phyloP scores from a whole-genome alignment of 2,888 invertebrate species.

The Drosophila meridiana region DNA sequence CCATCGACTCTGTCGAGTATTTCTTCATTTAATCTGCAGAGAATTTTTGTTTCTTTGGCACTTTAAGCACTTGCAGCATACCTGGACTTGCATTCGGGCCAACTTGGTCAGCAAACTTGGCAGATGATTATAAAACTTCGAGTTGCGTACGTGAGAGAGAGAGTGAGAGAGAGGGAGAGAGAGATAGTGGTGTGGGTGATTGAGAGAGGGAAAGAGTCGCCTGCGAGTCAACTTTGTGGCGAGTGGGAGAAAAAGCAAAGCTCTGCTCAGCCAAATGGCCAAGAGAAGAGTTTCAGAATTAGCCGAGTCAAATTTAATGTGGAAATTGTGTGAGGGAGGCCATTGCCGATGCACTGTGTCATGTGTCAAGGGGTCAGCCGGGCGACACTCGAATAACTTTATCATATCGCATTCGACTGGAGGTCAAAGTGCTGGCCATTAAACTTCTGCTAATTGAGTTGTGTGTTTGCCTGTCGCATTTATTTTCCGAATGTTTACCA shows the following conservation, averaged over 20 bases:
- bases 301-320: conserved; percentile 35
- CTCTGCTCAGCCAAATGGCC: not conserved
- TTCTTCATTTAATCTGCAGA: conserved; percentile 1
- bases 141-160: conserved; percentile 55
- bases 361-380: conserved; percentile 20
- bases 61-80: conserved; percentile 2
- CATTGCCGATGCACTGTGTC: conserved; percentile 28
- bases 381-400: conserved; percentile 20
- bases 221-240: conserved; percentile 40
- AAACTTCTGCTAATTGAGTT: conserved; percentile 54
- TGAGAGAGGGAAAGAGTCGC: not conserved
- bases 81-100: conserved; percentile 38
- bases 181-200: not conserved
- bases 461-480: conserved; percentile 27
- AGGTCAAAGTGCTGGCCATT: conserved; percentile 13
- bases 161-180: not conserved
- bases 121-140: conserved; percentile 70
- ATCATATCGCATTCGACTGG: conserved; percentile 36
- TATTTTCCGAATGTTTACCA: not conserved
- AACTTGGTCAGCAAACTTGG: conserved; percentile 50
- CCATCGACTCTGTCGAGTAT: not conserved
- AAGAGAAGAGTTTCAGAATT: conserved; percentile 43
- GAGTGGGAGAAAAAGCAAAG: conserved; percentile 7
- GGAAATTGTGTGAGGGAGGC: conserved; percentile 19
- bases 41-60: not conserved